Evolutionary conservation across 2,888 invertebrate genomes (phyloP).

Genomic region (Drosophila anomalata): DNA sequence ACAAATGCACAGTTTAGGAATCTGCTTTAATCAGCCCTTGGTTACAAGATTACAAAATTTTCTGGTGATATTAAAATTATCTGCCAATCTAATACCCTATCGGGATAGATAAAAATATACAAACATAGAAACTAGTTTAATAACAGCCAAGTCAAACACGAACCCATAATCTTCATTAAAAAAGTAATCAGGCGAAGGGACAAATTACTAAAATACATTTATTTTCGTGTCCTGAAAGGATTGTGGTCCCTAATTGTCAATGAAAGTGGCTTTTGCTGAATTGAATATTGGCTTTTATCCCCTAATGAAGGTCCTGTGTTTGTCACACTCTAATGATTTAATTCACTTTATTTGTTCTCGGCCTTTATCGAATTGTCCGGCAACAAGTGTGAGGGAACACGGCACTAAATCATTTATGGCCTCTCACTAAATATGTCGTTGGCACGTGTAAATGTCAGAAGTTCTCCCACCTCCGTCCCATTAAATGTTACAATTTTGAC

Average conservation of each 20-base stretch:
- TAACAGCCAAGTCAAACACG: neutral
- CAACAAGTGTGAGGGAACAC: slow-evolving; percentile 19
- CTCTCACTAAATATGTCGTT: slow-evolving; percentile 19
- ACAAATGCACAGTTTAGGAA: neutral
- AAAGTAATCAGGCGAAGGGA: slow-evolving; percentile 7
- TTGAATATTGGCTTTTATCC: slow-evolving; percentile 20
- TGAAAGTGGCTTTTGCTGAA: slow-evolving; percentile 12
- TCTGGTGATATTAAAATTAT: slow-evolving; percentile 12
- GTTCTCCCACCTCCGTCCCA: slow-evolving; percentile 20
- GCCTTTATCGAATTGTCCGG: slow-evolving; percentile 6
- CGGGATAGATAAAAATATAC: neutral
- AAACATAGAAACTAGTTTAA: neutral
- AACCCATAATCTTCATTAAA: slow-evolving; percentile 14
- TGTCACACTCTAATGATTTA: slow-evolving; percentile 38
- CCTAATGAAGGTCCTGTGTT: slow-evolving; percentile 25
- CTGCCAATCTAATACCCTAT: slow-evolving; percentile 6
- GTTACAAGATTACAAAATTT: slow-evolving; percentile 5
- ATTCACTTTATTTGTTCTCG: slow-evolving; percentile 31
- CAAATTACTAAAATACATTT: slow-evolving; percentile 15
- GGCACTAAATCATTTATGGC: slow-evolving; percentile 31
- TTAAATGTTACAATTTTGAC: slow-evolving; percentile 45
- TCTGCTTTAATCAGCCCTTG: slow-evolving; percentile 11
- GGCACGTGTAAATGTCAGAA: slow-evolving; percentile 41
- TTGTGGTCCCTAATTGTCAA: slow-evolving; percentile 21
- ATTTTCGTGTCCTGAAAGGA: slow-evolving; percentile 19